These are phyloP conservation scores for Silurus glanis DNA, from an alignment of 2,113 vertebrate species.

Conservation along the genomic window DNA sequence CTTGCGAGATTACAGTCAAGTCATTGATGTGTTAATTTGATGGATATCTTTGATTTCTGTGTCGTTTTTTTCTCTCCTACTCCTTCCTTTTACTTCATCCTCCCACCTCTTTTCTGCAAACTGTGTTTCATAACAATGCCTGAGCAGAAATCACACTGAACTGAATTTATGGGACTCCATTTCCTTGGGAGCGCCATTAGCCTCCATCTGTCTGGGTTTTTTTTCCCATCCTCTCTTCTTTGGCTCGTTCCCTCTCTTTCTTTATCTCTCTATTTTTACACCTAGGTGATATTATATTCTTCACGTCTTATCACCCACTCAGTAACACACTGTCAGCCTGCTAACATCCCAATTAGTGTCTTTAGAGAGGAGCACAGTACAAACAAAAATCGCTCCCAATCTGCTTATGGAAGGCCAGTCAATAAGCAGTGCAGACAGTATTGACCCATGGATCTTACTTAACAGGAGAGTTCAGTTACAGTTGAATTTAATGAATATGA, in stretches of 20 bases:
- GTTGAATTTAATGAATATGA: slow-evolving; percentile 44
- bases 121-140: slow-evolving; percentile 53
- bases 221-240: slow-evolving; percentile 19
- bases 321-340: slow-evolving; percentile 49
- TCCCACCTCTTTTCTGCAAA: slow-evolving; percentile 45
- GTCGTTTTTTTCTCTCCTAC: slow-evolving; percentile 50
- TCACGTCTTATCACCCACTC: slow-evolving; percentile 51
- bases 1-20: slow-evolving; percentile 91
- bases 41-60: slow-evolving; percentile 84
- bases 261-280: slow-evolving; percentile 51
- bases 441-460: slow-evolving; percentile 44
- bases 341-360: slow-evolving; percentile 54
- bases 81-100: slow-evolving; percentile 67
- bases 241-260: slow-evolving; percentile 25
- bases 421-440: slow-evolving; percentile 47
- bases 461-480: slow-evolving; percentile 34
- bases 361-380: slow-evolving; percentile 43
- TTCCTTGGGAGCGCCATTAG: slow-evolving; percentile 48
- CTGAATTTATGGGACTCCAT: slow-evolving; percentile 54
- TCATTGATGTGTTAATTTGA: slow-evolving; percentile 99
- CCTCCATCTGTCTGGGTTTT: slow-evolving; percentile 21
- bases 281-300: slow-evolving; percentile 53
- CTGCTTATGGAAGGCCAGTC: slow-evolving; percentile 45
- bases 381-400: slow-evolving; percentile 46
- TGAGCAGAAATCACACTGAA: slow-evolving; percentile 49